Evolutionary conservation across 2,797 vertebrate species (phyloP), one percentile per base, ranked within the genome.

Genomic region (Pseudopleuronectes americanus): DNA sequence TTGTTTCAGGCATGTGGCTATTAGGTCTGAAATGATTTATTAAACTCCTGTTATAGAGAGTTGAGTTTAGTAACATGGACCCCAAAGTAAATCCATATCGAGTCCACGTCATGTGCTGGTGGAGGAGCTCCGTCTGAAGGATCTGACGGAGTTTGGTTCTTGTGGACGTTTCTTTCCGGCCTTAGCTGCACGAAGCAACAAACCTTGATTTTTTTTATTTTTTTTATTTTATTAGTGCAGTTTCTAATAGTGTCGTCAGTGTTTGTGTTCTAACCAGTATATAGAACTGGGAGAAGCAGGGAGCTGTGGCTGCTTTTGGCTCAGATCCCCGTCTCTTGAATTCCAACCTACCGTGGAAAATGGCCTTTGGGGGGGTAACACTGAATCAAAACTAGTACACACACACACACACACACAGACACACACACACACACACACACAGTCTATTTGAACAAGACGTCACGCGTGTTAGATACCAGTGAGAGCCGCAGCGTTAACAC

Each of bases 401-500:
- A 51, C 70, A 45, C 57, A 22, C 2, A 22, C 49, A 48, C 54
- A 33, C 52, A 54, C 59, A 64, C n/a, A 52, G 8, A n/a, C 2
- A 59, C 4, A 3, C 17, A 16, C 54, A 8, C 55, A 12, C 53
- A 57, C 19, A 8, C 47, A 8, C 22, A 23, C n/a, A 26, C 26
- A 26, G 4, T 24, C 24, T 24, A 31, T 85, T 84, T 77, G 68
- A 81, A 63, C 69, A 74, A 80, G 81, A 77, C 28, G 64, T 71
- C 75, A 77, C n/a, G 65, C 74, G 82, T 64, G 84, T 85, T 77
- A 80, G 74, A 57, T 53, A 3, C 57, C 21, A 1, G 63, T 24
- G 12, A 65, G 79, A 72, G 68, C 52, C 61, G 48, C 43, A 51
- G 68, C 52, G 4, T 49, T 63, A 57, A 45, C 9, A 19, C 74